Evolutionary conservation across 2,888 invertebrate species (phyloP).

Genomic region (Torymus texanus): DNA sequence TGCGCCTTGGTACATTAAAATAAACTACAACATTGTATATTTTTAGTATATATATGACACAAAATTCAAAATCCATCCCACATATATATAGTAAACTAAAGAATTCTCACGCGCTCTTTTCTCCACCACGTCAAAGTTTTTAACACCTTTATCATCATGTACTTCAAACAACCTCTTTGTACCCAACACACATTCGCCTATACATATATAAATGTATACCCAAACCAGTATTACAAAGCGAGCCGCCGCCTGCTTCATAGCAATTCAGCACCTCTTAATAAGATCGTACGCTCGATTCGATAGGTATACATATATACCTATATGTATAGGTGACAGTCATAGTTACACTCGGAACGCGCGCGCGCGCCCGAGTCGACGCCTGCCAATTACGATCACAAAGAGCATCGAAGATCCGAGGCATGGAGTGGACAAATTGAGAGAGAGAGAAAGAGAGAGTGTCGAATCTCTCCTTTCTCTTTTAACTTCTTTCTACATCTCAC

Average conservation of each 20-base stretch:
- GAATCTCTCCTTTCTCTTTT: constrained; percentile 2
- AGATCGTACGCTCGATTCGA: neutral
- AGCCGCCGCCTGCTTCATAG: neutral
- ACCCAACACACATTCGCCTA: too few relatives aligned
- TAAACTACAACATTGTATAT: too few relatives aligned
- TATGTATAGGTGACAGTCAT: neutral
- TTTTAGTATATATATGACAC: too few relatives aligned
- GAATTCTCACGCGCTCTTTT: too few relatives aligned
- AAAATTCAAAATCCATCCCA: too few relatives aligned
- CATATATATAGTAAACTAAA: too few relatives aligned
- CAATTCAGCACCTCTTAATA: neutral
- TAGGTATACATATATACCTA: too few relatives aligned
- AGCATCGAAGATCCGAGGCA: constrained; percentile 57
- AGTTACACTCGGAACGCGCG: neutral
- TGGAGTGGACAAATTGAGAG: constrained; percentile 60
- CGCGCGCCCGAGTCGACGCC: constrained; percentile 9
- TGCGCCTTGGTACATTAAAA: too few relatives aligned
- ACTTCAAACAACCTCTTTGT: neutral
- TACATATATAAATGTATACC: too few relatives aligned
- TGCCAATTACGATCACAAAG: constrained; percentile 49
- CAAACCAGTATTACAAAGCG: neutral
- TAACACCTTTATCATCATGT: too few relatives aligned
- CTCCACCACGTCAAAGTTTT: too few relatives aligned
- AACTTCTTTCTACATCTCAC: neutral
- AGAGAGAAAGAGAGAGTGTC: constrained; percentile 39